A percentile compares a stretch with the other conserved stretches of the same genome.
phyloP scores from a whole-genome alignment of 2,113 vertebrate genomes.

The Acinonyx jubatus region DNA sequence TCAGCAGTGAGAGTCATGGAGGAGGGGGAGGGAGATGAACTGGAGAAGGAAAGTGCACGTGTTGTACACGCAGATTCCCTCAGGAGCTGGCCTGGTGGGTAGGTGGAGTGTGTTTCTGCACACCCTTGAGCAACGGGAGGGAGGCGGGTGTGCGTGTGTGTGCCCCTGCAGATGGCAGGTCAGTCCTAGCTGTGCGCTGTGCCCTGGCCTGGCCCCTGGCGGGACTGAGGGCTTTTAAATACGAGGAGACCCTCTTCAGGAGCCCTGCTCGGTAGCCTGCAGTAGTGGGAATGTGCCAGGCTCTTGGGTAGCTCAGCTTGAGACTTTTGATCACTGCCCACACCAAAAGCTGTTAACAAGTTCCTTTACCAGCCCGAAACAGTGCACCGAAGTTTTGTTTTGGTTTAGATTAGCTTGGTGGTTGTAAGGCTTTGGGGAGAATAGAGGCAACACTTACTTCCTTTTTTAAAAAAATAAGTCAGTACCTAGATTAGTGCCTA shows the following conservation, averaged over 20 bases:
- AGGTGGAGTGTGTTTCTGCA: neutral
- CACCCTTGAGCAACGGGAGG: neutral
- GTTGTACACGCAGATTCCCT: rapidly evolving
- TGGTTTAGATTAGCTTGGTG: neutral
- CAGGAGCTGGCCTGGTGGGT: rapidly evolving
- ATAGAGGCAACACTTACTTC: neutral
- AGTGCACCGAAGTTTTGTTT: neutral
- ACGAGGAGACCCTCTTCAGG: neutral
- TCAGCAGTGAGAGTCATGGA: neutral
- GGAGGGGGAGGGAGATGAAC: neutral
- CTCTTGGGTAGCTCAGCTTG: neutral
- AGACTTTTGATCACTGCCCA: neutral
- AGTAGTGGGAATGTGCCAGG: neutral
- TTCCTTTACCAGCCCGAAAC: neutral
- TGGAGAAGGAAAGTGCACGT: neutral
- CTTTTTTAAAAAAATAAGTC: neutral
- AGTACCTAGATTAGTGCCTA: neutral
- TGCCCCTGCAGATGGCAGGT: no score
- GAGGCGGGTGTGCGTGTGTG: neutral
- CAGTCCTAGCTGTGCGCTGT: neutral
- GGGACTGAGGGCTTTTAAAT: neutral
- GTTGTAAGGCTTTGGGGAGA: neutral
- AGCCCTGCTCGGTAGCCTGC: neutral
- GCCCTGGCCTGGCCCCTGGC: neutral
- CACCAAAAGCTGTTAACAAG: neutral